Conservation (phyloP, 2,888 invertebrate species). For the Hypomecis punctinalis region DNA sequence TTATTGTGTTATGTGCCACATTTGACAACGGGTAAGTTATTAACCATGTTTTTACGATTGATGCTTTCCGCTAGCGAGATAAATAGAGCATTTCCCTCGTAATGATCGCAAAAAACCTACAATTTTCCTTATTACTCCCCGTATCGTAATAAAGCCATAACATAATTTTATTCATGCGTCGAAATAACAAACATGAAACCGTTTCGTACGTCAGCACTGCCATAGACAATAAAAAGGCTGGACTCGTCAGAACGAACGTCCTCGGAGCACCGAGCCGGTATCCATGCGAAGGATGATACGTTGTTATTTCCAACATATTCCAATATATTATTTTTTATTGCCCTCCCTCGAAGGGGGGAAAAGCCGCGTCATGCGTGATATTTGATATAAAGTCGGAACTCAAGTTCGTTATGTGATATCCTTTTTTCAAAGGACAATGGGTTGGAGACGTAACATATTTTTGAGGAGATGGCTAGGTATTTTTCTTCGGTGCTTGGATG, state of each 20-base stretch:
- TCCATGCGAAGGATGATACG: constrained; percentile 81
- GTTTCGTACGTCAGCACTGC: constrained; percentile 75
- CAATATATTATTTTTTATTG: constrained; percentile 86
- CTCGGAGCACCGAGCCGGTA: constrained; percentile 58
- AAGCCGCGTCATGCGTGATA: constrained; percentile 83
- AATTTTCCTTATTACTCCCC: constrained; percentile 63
- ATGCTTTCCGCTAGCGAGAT: constrained; percentile 31
- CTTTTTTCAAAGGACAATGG: constrained; percentile 85
- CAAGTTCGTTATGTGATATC: constrained; percentile 84
- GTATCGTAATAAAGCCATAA: constrained; percentile 57
- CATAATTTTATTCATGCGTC: constrained; percentile 71
- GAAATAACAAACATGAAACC: constrained; percentile 70
- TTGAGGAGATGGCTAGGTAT: constrained; percentile 74
- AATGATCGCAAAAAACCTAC: constrained; percentile 44
- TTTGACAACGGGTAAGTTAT: constrained; percentile 17
- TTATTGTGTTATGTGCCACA: constrained; percentile 16
- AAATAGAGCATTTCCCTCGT: constrained; percentile 37
- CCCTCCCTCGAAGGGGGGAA: constrained; percentile 68
- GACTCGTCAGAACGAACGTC: constrained; percentile 80
- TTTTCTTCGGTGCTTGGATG: constrained; percentile 72
- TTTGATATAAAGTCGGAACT: constrained; percentile 85
- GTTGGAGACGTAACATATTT: constrained; percentile 78
- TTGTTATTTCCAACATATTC: constrained; percentile 86
- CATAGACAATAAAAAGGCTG: constrained; percentile 78
- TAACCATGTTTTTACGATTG: constrained; percentile 11